These are phyloP conservation scores for Oncorhynchus keta DNA, from an alignment of 2,113 vertebrate species.

Conservation along the genomic window DNA sequence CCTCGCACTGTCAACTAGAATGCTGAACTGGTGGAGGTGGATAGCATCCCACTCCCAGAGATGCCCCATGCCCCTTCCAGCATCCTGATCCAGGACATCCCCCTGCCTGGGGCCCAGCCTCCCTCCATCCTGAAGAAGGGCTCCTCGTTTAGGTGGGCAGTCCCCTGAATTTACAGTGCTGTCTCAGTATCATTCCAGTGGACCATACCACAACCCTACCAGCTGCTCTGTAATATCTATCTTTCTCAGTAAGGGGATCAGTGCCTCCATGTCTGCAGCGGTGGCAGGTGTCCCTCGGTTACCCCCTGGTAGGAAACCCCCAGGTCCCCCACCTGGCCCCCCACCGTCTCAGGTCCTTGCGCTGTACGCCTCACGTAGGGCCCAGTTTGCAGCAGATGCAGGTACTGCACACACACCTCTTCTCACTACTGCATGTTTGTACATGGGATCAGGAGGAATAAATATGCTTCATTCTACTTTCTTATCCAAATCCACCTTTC, in stretches of 20 bases:
- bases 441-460: too few relatives aligned
- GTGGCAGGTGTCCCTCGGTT: slow-evolving; percentile 86
- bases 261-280: slow-evolving; percentile 77
- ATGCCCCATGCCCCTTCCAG: slow-evolving; percentile 98
- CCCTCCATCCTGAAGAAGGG: slow-evolving; percentile 97
- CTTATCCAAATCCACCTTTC: not conserved
- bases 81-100: slow-evolving; percentile 97
- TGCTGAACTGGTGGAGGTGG: slow-evolving; percentile 96
- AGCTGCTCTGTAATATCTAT: slow-evolving; percentile 25
- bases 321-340: slow-evolving; percentile 92
- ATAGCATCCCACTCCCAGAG: slow-evolving; percentile 96
- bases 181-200: not conserved
- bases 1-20: slow-evolving; percentile 75
- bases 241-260: slow-evolving; percentile 71
- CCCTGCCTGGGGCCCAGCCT: slow-evolving; percentile 93
- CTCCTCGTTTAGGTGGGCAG: slow-evolving; percentile 84
- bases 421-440: too few relatives aligned
- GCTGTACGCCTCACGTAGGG: slow-evolving; percentile 82
- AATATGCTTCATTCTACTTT: not conserved
- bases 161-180: not conserved
- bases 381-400: slow-evolving; percentile 75
- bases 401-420: slow-evolving; percentile 63
- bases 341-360: slow-evolving; percentile 91
- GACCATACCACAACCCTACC: not conserved
- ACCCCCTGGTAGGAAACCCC: slow-evolving; percentile 92